Conservation (phyloP, 64 coral and sea anemone genomes). For the Montipora foliosa region DNA sequence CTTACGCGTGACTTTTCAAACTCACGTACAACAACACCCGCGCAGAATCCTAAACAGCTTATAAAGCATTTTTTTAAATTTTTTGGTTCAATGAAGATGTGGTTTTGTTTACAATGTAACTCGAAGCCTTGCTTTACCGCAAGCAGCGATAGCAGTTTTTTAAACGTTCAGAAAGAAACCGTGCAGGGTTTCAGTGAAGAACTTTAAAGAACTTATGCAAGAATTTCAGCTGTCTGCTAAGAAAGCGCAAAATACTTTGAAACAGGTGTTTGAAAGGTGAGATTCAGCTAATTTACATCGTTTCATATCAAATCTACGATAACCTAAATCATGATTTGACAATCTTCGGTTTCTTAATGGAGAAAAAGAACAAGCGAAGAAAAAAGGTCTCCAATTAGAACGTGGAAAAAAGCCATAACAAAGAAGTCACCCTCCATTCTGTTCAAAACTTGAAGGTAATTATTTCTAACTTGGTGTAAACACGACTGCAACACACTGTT, state of each 20-base stretch:
- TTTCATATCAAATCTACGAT: slow-evolving; percentile 54
- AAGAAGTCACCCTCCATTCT: slow-evolving; percentile 10
- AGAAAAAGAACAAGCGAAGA: slow-evolving; percentile 8
- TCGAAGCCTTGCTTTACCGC: slow-evolving; percentile 2
- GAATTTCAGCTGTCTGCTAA: slow-evolving; percentile 56
- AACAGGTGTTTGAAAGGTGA: slow-evolving; percentile 32
- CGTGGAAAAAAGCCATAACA: background rate
- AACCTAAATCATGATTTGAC: slow-evolving; percentile 41
- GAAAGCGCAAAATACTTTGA: slow-evolving; percentile 49
- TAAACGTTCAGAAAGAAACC: background rate
- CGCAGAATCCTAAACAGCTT: slow-evolving; percentile 2
- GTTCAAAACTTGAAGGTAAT: slow-evolving; percentile 45
- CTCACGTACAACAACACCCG: slow-evolving; percentile 7
- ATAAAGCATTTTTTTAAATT: background rate
- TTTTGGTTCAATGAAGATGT: slow-evolving; percentile 17
- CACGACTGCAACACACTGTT: slow-evolving; percentile 59
- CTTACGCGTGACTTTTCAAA: slow-evolving; percentile 54
- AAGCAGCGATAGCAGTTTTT: background rate
- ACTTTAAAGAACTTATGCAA: slow-evolving; percentile 36
- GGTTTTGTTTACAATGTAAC: slow-evolving; percentile 24
- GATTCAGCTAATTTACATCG: slow-evolving; percentile 52
- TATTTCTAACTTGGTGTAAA: slow-evolving; percentile 49
- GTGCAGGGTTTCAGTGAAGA: slow-evolving; percentile 7
- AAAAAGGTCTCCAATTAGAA: slow-evolving; percentile 20
- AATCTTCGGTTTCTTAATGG: slow-evolving; percentile 34